Base-by-base conservation (phyloP, 2,797 vertebrate species). In the Tadarida brasiliensis region DNA sequence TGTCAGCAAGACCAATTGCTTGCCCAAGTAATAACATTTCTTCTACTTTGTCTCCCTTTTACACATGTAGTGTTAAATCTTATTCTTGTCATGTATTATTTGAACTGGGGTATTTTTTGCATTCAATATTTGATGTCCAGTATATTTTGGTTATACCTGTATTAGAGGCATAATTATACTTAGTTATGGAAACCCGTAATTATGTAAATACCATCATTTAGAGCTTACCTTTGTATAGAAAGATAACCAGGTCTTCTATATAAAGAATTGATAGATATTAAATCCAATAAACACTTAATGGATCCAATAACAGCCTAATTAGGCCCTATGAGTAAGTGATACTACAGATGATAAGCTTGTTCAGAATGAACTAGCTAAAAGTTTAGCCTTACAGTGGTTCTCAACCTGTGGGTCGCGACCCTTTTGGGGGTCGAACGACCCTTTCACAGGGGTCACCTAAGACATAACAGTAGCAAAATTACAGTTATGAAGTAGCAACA, bases 201-300 rank as follows among this genome's bases (percentile, higher is more conserved):
- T 90, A 33, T 85, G 57, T 57, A 91, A 73, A 85, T 92, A 33
- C 49, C 19, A 1, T 87, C 47, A 89, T 81, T 90, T 77, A 92
- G 81, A 19, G 16, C 35, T 0, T 81, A 44, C 67, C 8, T 92
- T 76, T 94, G 33, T 78, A 47, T 70, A 80, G 67, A 54, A 73
- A 63, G 22, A 63, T 87, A 86, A 71, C 44, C 44, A 78, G 47
- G 28, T 77, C 28, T 94, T 88, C 77, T 78, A 0, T 26, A 22
- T 90, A 30, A 74, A 90, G 49, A 87, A 95, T 39, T 80, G 39
- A 51, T 88, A 71, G 49, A 77, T 87, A 90, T 70, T 87, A 93
- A 92, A 80, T 90, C 47, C 33, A 26, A 2, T 68, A 26, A 67
- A 4, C 16, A 47, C 17, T 90, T 67, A 19, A 26, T 78, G 39